These are phyloP conservation scores for Platycnemis pennipes DNA, from an alignment of 2,888 invertebrate species.

Conservation along the genomic window DNA sequence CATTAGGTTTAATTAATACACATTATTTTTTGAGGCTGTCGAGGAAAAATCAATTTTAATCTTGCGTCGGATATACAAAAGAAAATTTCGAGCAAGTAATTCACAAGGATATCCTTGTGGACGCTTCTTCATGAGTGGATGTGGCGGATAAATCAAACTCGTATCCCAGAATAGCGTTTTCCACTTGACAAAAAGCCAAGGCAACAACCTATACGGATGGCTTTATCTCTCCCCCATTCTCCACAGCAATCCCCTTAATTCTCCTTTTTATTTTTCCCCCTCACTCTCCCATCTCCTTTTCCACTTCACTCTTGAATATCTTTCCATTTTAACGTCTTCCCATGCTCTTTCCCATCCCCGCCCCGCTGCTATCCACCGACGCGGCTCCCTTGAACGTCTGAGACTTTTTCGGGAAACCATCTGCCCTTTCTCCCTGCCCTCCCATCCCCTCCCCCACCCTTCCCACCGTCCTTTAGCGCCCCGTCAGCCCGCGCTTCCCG, in stretches of 20 bases:
- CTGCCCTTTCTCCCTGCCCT: conserved; percentile 43
- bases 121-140: conserved; percentile 23
- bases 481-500: too few species aligned
- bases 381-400: not conserved
- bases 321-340: conserved; percentile 60
- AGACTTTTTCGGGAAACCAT: conserved; percentile 54
- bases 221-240: conserved; percentile 52
- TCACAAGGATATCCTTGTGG: not conserved
- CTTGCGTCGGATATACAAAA: not conserved
- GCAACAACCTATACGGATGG: conserved; percentile 40
- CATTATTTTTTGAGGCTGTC: too few species aligned
- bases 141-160: conserved; percentile 46
- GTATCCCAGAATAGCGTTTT: conserved; percentile 42
- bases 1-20: too few species aligned
- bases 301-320: conserved; percentile 64
- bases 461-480: too few species aligned
- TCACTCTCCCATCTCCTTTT: not conserved
- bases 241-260: not conserved
- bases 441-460: not conserved
- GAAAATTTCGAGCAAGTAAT: not conserved
- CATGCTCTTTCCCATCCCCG: not conserved
- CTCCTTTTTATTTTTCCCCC: not conserved
- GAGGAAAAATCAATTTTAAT: not conserved
- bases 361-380: not conserved
- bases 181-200: conserved; percentile 66